Base-by-base conservation (phyloP, 2,888 invertebrate genomes). In the Drosophila pegasa region DNA sequence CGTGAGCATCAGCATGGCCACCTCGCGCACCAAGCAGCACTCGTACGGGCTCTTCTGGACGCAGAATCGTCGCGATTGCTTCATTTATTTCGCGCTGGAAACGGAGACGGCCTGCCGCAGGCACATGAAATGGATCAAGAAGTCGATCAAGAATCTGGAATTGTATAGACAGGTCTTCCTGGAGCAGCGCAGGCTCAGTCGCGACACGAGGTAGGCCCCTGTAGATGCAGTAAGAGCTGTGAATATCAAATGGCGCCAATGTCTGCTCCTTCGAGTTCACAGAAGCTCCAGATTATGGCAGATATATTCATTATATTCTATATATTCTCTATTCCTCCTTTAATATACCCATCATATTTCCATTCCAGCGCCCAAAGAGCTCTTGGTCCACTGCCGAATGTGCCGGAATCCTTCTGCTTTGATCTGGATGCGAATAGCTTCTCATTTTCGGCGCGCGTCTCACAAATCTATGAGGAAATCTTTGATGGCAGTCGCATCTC, bases 1-100 rank as follows among this genome's bases (percentile, higher is more conserved):
- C 0, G 86, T 92, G 0, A 90, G 85, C 18, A 84, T 92, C 0
- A 91, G 91, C 41, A 75, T 90, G 70, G 92, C 92, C 22, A 89
- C 86, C 20, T 92, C 92, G 2, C 90, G 92, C 48, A 92, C 92
- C 4, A 92, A 92, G 64, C 82, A 88, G 41, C 78, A 90, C 62
- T 91, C 92, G 1, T 92, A 92, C 69, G 92, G 92, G 0, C 70
- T 92, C 4, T 93, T 92, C 71, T 92, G 93, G 93, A 91, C 91
- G 27, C 91, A 92, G 63, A 91, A 92, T 82, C 91, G 92, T 3
- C 92, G 92, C 16, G 87, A 91, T 59, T 92, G 92, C 67, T 91
- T 89, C 22, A 90, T 92, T 9, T 92, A 92, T 60, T 91, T 92
- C 77, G 90, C 92, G 3, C 79, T 92, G 9, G 93, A 92, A 43